A percentile compares a stretch with the other conserved stretches of the same genome.
phyloP scores from a whole-genome alignment of 2,113 vertebrate genomes.

The Channa maculata region DNA sequence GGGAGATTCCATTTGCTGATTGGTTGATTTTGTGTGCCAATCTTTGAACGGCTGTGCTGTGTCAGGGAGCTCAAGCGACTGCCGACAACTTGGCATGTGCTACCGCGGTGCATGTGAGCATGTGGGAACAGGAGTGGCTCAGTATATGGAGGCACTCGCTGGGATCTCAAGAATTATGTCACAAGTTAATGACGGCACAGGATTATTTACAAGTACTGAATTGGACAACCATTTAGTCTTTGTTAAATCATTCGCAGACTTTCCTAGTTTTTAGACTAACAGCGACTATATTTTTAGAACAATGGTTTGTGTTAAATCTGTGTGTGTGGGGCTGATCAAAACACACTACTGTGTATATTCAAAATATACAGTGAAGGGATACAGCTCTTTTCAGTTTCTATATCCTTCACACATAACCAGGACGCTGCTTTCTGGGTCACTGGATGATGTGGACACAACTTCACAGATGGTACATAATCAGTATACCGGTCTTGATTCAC shows the following conservation, averaged over 20 bases:
- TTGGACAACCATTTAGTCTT: background rate
- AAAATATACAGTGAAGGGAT: background rate
- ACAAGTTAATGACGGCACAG: background rate
- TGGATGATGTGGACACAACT: constrained; percentile 55
- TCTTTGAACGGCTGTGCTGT: constrained; percentile 23
- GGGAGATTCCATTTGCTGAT: constrained; percentile 29
- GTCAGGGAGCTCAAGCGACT: constrained; percentile 46
- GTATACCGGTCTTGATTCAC: constrained; percentile 44
- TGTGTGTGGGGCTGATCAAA: background rate
- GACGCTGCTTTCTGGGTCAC: constrained; percentile 57
- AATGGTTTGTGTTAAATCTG: too few species aligned
- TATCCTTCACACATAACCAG: constrained; percentile 32
- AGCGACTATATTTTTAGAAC: background rate
- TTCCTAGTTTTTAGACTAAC: too few species aligned
- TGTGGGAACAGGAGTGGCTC: constrained; percentile 38
- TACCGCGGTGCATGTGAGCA: background rate
- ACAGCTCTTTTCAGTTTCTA: constrained; percentile 19
- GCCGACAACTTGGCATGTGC: constrained; percentile 51
- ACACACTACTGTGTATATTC: constrained; percentile 4
- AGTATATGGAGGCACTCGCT: background rate
- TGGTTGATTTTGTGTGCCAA: constrained; percentile 35
- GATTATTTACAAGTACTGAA: background rate
- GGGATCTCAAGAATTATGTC: background rate
- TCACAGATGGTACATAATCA: constrained; percentile 49
- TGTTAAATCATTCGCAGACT: background rate